Conservation (phyloP, 2,113 vertebrate genomes). For the Oreochromis aureus region DNA sequence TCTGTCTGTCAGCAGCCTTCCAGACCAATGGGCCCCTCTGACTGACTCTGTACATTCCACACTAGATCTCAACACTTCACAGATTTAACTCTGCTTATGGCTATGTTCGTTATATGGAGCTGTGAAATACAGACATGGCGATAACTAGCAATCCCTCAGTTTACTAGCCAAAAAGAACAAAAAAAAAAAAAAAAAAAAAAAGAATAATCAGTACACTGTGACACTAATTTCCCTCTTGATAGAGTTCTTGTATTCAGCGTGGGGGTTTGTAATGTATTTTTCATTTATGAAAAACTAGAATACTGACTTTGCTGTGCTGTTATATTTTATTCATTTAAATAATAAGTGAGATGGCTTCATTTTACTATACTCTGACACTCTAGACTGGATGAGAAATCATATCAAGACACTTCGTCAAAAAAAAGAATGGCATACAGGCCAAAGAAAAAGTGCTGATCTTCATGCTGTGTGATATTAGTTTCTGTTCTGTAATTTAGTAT, state of each 20-base stretch:
- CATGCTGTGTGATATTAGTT: not conserved
- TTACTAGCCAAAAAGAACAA: not conserved
- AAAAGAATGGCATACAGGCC: not conserved
- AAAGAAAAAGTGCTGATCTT: not conserved
- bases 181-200: no score
- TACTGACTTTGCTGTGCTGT: not conserved
- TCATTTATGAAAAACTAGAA: not conserved
- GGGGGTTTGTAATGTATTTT: not conserved
- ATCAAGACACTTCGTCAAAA: not conserved
- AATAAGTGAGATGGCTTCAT: not conserved
- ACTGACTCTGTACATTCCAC: slow-evolving; percentile 25
- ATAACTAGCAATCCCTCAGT: slow-evolving; percentile 1
- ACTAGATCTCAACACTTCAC: slow-evolving; percentile 13
- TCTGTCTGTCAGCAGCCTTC: slow-evolving; percentile 62
- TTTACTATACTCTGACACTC: not conserved
- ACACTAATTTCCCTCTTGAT: not conserved
- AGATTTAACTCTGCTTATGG: not conserved
- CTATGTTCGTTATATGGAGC: not conserved
- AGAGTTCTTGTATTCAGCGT: not conserved
- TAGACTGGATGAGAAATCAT: not conserved
- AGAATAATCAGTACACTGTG: not conserved
- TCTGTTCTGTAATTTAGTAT: not conserved
- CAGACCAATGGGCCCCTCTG: slow-evolving; percentile 29
- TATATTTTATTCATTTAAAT: not conserved
- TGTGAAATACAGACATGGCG: not conserved